Conservation (phyloP, 1,140 invertebrate genomes). For the Varroa destructor region DNA sequence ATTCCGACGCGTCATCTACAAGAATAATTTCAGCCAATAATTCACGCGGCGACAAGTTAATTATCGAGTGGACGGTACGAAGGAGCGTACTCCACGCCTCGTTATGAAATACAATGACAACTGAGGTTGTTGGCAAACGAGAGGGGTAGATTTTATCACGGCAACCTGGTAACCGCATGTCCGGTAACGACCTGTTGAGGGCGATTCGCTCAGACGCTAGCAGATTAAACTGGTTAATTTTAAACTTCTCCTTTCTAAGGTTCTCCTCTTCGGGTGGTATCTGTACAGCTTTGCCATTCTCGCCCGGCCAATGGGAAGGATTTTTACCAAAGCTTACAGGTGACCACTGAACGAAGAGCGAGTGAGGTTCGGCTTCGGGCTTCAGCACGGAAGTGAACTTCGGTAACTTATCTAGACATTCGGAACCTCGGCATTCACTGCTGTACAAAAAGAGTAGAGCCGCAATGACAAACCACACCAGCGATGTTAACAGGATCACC, state of each 20-base stretch:
- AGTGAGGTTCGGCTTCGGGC: slow-evolving; percentile 18
- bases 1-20: slow-evolving; percentile 84
- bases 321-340: neutral
- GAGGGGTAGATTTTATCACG: slow-evolving; percentile 60
- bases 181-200: slow-evolving; percentile 81
- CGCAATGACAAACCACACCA: slow-evolving; percentile 88
- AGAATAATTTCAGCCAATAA: slow-evolving; percentile 85
- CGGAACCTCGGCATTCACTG: slow-evolving; percentile 54
- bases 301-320: slow-evolving; percentile 56
- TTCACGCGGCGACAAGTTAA: slow-evolving; percentile 70
- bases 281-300: slow-evolving; percentile 73
- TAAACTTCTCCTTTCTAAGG: slow-evolving; percentile 84
- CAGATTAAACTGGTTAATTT: slow-evolving; percentile 91
- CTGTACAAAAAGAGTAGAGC: slow-evolving; percentile 81
- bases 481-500: slow-evolving; percentile 78
- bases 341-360: slow-evolving; percentile 5
- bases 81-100: slow-evolving; percentile 93
- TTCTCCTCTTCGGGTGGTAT: slow-evolving; percentile 68
- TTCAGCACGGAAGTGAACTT: slow-evolving; percentile 32
- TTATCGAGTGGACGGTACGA: slow-evolving; percentile 89
- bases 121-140: slow-evolving; percentile 69
- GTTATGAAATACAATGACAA: slow-evolving; percentile 95
- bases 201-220: slow-evolving; percentile 94
- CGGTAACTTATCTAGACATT: slow-evolving; percentile 29
- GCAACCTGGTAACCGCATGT: slow-evolving; percentile 57